Evolutionary conservation across 2,888 invertebrate species (phyloP), one percentile per base, ranked within the genome.

Genomic region (Campaea margaritaria): DNA sequence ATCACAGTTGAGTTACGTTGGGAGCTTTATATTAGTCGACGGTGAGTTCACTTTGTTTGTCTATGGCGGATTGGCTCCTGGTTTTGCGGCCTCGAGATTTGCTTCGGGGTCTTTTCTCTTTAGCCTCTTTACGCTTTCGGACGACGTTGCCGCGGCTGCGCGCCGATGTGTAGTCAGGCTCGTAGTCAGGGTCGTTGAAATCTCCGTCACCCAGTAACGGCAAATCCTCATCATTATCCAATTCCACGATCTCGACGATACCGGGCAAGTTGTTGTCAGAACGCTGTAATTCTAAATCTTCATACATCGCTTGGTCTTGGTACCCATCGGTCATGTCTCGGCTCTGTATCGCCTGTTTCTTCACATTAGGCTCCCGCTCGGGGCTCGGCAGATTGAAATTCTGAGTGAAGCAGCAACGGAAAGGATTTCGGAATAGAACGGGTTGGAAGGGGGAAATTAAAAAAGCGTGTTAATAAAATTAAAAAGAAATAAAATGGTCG

Each of bases 381-480:
- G 86, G 82, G 71, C 70, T 84, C 83, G 92, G 91, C 79, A 91
- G 75, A 84, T 91, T 91, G 81, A 92, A 86, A 81, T 92, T 92
- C 92, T 92, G 85, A 83, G 79, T 83, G 82, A 84, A 84, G 83
- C 87, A 82, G 81, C 83, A 76, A 81, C 64, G 83, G 85, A 83
- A 78, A 76, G 86, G 86, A 80, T 72, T 75, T 83, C 80, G 85
- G 87, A 80, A 79, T 82, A 86, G 88, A 85, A 79, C 61, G 82
- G 88, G 82, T 76, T 87, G 67, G 82, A 72, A 76, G 83, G 88
- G 83, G 84, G 78, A 90, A 91, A 89, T 90, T 88, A 93, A 93
- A 92, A 92, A 93, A 93, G 92, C 91, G 88, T 91, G 93, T 93
- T 93, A 93, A 93, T 92, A 88, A 88, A 91, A 91, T 86, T 82